A percentile compares a stretch with the other conserved stretches of the same genome.
Evolutionary conservation across 2,888 invertebrate species (phyloP).

Genomic region (Dexiosoma caninum): DNA sequence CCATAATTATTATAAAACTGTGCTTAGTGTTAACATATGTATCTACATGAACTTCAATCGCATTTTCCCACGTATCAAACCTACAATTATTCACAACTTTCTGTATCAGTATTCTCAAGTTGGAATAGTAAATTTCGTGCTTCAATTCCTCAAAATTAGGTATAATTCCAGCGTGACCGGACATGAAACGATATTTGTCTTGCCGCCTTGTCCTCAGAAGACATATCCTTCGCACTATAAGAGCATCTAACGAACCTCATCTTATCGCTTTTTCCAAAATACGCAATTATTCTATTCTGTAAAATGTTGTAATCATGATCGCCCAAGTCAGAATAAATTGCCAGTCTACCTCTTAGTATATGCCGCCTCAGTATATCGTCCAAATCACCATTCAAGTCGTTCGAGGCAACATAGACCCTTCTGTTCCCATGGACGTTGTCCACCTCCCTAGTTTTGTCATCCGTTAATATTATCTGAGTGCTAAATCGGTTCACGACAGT

Average conservation of each 20-base stretch:
- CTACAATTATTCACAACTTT: not conserved
- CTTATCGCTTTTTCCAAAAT: not conserved
- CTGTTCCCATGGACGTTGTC: no score
- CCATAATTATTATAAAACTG: not conserved
- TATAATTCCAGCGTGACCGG: not conserved
- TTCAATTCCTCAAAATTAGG: not conserved
- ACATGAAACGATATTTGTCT: not conserved
- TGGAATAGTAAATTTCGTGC: not conserved
- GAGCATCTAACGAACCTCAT: not conserved
- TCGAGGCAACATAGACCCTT: not conserved
- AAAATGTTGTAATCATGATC: not conserved
- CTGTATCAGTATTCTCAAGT: not conserved
- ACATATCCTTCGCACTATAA: not conserved
- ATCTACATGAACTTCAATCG: not conserved
- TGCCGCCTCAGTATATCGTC: not conserved
- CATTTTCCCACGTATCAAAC: not conserved
- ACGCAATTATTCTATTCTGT: not conserved
- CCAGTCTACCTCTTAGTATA: not conserved
- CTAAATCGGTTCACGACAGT: not conserved
- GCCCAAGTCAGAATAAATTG: not conserved
- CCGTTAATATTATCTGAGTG: not conserved
- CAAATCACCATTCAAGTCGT: not conserved
- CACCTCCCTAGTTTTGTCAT: not conserved
- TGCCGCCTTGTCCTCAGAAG: not conserved
- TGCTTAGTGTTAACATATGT: not conserved